phyloP scores from a whole-genome alignment of 1,140 invertebrate species.

The Belonocnema kinseyi region DNA sequence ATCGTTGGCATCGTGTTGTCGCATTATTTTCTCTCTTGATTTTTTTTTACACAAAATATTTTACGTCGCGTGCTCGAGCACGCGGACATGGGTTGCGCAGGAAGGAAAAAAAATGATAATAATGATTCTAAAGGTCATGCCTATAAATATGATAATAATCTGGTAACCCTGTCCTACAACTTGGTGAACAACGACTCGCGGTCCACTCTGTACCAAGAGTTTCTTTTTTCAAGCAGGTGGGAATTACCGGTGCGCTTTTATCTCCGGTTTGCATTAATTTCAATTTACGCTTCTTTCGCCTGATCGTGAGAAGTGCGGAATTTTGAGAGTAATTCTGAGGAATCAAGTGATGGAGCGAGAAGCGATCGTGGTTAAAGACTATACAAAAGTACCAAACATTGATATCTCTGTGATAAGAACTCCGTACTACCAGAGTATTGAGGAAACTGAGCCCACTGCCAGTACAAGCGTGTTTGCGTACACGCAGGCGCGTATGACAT shows the following conservation, averaged over 20 bases:
- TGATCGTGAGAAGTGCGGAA: neutral
- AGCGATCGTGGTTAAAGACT: conserved; percentile 23
- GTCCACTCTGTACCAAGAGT: neutral
- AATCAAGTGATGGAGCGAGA: neutral
- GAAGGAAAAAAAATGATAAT: neutral
- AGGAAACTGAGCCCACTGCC: conserved; percentile 66
- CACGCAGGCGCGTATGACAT: neutral
- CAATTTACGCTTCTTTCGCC: neutral
- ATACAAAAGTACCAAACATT: conserved; percentile 58
- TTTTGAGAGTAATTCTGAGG: neutral
- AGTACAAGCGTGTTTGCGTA: conserved; percentile 54
- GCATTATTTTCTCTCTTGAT: neutral
- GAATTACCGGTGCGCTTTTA: neutral
- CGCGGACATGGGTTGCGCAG: neutral
- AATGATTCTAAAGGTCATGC: neutral
- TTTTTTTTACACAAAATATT: neutral
- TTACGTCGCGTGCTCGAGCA: neutral
- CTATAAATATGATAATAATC: neutral
- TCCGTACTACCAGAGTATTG: conserved; percentile 65
- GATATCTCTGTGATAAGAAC: conserved; percentile 68
- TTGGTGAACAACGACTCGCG: neutral
- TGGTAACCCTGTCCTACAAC: neutral
- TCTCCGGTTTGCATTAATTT: neutral
- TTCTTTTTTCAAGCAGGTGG: neutral
- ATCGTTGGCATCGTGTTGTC: neutral